Percentiles rank a stretch among this genome's conserved stretches.
Evolutionary conservation across 2,888 invertebrate genomes (phyloP).

Genomic region (Eumerus sabulonum): DNA sequence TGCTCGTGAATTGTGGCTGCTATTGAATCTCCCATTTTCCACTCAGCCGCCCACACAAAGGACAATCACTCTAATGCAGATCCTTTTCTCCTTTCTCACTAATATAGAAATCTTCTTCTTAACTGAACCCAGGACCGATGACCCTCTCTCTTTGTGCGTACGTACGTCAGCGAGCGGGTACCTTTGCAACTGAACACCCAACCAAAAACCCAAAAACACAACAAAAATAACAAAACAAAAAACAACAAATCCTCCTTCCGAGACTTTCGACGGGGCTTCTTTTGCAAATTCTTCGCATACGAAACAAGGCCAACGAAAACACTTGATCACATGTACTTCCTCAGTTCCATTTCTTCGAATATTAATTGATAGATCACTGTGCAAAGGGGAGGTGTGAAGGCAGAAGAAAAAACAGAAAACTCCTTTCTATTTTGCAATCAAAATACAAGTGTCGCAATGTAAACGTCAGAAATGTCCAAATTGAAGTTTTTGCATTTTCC

Average conservation of each 20-base stretch:
- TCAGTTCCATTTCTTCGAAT: conserved; percentile 53
- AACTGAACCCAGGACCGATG: conserved; percentile 28
- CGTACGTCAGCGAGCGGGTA: conserved; percentile 40
- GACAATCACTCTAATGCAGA: conserved; percentile 4
- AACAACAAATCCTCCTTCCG: no score
- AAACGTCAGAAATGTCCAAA: conserved; percentile 53
- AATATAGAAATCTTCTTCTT: no score
- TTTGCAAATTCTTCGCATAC: not conserved
- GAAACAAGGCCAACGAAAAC: not conserved
- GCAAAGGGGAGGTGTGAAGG: not conserved
- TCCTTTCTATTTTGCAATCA: conserved; percentile 67
- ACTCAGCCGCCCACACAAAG: conserved; percentile 22
- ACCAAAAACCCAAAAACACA: no score
- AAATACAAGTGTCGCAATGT: conserved; percentile 64
- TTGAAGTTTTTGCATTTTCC: conserved; percentile 39
- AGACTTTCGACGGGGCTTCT: not conserved
- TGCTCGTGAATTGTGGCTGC: conserved; percentile 86
- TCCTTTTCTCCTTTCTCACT: not conserved
- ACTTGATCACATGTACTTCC: conserved; percentile 48
- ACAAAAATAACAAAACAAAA: no score
- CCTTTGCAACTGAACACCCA: conserved; percentile 1
- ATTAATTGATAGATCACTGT: conserved; percentile 39
- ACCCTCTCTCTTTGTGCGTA: conserved; percentile 56
- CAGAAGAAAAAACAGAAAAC: conserved; percentile 41
- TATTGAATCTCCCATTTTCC: conserved; percentile 82